Conservation (phyloP, 2,888 invertebrate species). For the Nebria brevicollis region DNA sequence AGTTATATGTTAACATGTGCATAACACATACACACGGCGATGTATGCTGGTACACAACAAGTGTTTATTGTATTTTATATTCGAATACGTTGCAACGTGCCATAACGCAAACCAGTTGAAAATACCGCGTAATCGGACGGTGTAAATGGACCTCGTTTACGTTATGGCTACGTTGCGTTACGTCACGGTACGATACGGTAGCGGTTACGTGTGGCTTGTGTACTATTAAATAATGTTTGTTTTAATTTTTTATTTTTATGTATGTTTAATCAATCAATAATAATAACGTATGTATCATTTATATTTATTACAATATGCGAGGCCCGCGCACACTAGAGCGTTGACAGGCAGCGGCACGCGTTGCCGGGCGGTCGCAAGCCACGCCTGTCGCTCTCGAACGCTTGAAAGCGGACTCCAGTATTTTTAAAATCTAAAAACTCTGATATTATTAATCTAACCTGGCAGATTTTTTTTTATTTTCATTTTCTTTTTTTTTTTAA, state of each 20-base stretch:
- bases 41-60: conserved; percentile 45
- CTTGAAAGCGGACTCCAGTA: conserved; percentile 38
- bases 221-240: conserved; percentile 17
- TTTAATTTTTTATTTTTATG: neutral
- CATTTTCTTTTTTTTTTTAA: conserved; percentile 47
- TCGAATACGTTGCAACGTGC: conserved; percentile 17
- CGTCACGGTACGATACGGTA: conserved; percentile 28
- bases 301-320: neutral
- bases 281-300: neutral
- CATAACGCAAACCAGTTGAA: neutral
- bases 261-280: conserved; percentile 7
- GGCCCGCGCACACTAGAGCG: neutral
- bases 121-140: neutral
- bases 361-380: neutral
- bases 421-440: conserved; percentile 49
- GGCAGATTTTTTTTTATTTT: conserved; percentile 51
- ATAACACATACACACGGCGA: conserved; percentile 50
- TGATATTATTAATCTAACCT: conserved; percentile 53
- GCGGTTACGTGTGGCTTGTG: conserved; percentile 45
- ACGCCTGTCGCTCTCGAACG: neutral
- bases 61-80: conserved; percentile 39
- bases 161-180: conserved; percentile 11
- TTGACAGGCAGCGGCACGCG: conserved; percentile 13
- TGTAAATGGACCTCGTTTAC: neutral
- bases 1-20: conserved; percentile 52